These are phyloP conservation scores for Nanorana parkeri DNA, from an alignment of 2,113 vertebrate species.

Conservation along the genomic window DNA sequence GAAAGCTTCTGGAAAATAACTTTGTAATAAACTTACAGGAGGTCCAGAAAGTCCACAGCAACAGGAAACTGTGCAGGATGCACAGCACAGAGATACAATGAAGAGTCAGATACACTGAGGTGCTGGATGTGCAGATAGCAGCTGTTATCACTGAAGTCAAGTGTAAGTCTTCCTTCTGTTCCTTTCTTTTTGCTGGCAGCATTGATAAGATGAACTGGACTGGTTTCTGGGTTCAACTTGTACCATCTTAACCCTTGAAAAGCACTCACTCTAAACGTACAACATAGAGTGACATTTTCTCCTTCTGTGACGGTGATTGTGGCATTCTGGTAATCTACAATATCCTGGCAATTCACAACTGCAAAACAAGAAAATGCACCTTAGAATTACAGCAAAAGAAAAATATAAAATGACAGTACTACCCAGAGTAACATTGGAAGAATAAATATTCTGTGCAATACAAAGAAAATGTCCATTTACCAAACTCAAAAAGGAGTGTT, in stretches of 20 bases:
- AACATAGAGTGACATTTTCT: too few species aligned
- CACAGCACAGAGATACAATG: slow-evolving; percentile 22
- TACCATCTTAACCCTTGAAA: slow-evolving; percentile 8
- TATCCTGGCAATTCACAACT: too few species aligned
- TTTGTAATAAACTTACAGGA: neutral
- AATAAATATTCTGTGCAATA: too few species aligned
- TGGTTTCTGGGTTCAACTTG: neutral
- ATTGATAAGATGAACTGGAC: neutral
- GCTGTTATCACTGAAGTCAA: neutral
- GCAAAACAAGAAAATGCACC: too few species aligned
- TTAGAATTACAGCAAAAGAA: too few species aligned
- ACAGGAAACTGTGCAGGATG: neutral
- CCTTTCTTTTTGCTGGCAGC: neutral
- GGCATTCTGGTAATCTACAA: too few species aligned
- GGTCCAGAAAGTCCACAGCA: neutral
- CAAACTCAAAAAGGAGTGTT: too few species aligned
- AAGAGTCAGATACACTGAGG: slow-evolving; percentile 1
- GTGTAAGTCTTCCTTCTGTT: neutral
- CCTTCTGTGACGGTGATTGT: too few species aligned
- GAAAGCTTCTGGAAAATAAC: neutral
- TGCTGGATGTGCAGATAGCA: neutral
- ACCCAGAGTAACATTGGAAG: too few species aligned
- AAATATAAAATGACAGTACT: too few species aligned
- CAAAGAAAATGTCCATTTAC: too few species aligned
- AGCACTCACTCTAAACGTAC: too few species aligned